Conservation (phyloP, 2,888 invertebrate species). For the Lottia scabra region DNA sequence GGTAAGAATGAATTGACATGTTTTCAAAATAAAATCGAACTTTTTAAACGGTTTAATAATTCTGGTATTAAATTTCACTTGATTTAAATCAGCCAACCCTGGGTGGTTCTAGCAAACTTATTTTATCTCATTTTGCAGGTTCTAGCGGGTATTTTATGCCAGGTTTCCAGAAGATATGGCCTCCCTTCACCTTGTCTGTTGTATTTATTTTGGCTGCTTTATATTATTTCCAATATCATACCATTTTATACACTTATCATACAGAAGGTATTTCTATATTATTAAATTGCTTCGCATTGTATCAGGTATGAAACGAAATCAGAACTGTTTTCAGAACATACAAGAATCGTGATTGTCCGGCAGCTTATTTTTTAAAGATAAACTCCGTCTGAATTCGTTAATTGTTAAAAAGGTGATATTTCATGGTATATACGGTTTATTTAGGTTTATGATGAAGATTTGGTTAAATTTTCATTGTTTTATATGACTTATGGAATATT, state of each 20-base stretch:
- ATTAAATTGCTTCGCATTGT: neutral
- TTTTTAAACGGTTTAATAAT: too few relatives aligned
- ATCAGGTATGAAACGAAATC: too few relatives aligned
- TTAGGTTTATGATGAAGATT: constrained; percentile 37
- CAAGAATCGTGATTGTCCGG: too few relatives aligned
- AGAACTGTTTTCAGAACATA: too few relatives aligned
- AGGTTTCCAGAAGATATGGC: constrained; percentile 21
- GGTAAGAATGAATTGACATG: too few relatives aligned
- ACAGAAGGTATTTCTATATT: constrained; percentile 24
- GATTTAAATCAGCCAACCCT: too few relatives aligned
- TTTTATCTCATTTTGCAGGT: neutral
- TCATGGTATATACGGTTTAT: constrained; percentile 10
- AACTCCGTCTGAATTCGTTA: neutral
- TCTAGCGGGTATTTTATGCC: neutral
- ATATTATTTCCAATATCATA: constrained; percentile 38
- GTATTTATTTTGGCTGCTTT: constrained; percentile 54
- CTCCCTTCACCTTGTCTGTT: constrained; percentile 54
- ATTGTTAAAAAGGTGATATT: neutral
- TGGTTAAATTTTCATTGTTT: constrained; percentile 45
- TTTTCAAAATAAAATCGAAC: too few relatives aligned
- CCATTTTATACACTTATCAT: constrained; percentile 45
- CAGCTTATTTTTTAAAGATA: too few relatives aligned
- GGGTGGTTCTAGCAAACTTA: too few relatives aligned
- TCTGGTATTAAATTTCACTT: too few relatives aligned
- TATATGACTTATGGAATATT: constrained; percentile 45